Conservation (phyloP, 2,888 invertebrate genomes). For the Agrotis puta region DNA sequence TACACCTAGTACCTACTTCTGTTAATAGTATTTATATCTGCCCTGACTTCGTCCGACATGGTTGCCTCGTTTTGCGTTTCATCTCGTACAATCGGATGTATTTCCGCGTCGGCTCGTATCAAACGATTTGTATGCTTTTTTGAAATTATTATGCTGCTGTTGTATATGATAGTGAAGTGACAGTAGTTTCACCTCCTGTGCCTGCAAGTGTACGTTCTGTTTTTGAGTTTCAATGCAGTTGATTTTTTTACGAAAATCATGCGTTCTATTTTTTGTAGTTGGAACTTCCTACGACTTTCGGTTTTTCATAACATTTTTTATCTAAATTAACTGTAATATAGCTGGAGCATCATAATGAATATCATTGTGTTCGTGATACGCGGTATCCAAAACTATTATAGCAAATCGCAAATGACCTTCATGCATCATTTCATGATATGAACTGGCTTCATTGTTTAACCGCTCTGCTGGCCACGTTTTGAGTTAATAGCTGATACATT, state of each 20-base stretch:
- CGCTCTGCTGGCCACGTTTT: slow-evolving; percentile 32
- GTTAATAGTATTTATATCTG: slow-evolving; percentile 51
- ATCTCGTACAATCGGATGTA: slow-evolving; percentile 8
- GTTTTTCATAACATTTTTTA: not conserved
- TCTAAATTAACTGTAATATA: not conserved
- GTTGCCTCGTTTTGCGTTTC: slow-evolving; percentile 17
- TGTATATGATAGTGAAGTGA: too few species aligned
- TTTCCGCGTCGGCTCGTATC: slow-evolving; percentile 2
- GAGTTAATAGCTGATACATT: slow-evolving; percentile 23
- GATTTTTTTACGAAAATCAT: too few species aligned
- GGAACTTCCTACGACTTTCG: not conserved
- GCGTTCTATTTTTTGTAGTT: not conserved
- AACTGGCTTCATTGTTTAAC: slow-evolving; percentile 42
- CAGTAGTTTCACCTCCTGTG: too few species aligned
- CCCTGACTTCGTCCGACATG: slow-evolving; percentile 21
- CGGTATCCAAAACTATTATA: slow-evolving; percentile 13
- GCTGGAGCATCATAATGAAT: slow-evolving; percentile 15
- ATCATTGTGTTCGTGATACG: not conserved
- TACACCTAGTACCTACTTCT: slow-evolving; percentile 15
- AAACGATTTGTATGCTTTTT: not conserved
- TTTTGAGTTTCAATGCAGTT: too few species aligned
- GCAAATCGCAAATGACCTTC: slow-evolving; percentile 35
- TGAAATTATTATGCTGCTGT: too few species aligned
- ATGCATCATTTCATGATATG: slow-evolving; percentile 41
- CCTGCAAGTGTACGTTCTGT: too few species aligned